Conservation (phyloP, 2,888 invertebrate genomes). For the Digitonthophagus gazella region DNA sequence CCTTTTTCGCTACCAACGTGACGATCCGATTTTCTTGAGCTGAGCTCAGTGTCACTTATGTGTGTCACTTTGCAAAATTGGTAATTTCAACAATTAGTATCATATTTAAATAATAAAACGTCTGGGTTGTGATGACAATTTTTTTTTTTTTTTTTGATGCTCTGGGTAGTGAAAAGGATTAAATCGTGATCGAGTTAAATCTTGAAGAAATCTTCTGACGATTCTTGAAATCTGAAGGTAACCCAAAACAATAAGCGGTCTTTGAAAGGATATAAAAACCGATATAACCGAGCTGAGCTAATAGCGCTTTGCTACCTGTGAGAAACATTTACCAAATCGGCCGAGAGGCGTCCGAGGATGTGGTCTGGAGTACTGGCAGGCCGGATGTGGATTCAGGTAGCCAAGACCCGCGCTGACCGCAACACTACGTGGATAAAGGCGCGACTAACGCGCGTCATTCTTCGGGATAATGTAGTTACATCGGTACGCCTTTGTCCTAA, state of each 20-base stretch:
- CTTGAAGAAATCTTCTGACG: too few relatives aligned
- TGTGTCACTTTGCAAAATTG: too few relatives aligned
- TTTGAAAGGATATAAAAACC: neutral
- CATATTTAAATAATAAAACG: too few relatives aligned
- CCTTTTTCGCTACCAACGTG: too few relatives aligned
- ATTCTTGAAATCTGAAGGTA: neutral
- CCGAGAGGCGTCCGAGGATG: conserved; percentile 37
- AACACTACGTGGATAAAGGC: conserved; percentile 46
- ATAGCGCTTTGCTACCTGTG: conserved; percentile 38
- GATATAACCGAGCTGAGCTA: conserved; percentile 4
- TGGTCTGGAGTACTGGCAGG: conserved; percentile 43
- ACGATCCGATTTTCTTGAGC: too few relatives aligned
- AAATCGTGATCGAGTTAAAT: too few relatives aligned
- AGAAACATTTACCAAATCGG: conserved; percentile 31
- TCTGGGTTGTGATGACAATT: too few relatives aligned
- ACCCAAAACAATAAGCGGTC: neutral
- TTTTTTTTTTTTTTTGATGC: too few relatives aligned
- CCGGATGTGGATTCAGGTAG: conserved; percentile 53
- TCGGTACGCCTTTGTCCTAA: conserved; percentile 21
- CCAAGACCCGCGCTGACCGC: conserved; percentile 42
- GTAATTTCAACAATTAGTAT: too few relatives aligned
- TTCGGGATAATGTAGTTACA: conserved; percentile 35
- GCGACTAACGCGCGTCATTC: conserved; percentile 42
- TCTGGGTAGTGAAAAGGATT: too few relatives aligned
- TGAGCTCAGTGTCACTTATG: too few relatives aligned